Evolutionary conservation across 2,113 vertebrate species (phyloP), one percentile per base, ranked within the genome.

Genomic region (Hipposideros armiger): DNA sequence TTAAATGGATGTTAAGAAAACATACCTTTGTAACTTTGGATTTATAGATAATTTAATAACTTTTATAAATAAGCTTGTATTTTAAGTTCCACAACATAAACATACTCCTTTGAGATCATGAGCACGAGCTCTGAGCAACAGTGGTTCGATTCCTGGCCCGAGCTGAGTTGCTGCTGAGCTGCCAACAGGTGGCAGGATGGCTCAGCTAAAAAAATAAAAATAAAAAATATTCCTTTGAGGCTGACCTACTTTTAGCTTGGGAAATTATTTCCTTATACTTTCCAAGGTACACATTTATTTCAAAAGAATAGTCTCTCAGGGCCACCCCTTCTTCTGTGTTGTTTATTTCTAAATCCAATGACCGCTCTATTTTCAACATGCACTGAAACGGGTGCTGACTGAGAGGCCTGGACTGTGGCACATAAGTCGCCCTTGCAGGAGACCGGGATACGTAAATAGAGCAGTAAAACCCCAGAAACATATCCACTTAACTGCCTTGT

Each of bases 21-120:
- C 5, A 84, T 66, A 88, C 13, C 84, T 88, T 74, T 72, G 30
- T 17, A 96, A 70, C n/a, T 92, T 74, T 76, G 32, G 47, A 69
- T 80, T 87, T 94, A 66, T 67, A 93, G 45, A 86, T 58, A 74
- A 90, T 69, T 90, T 83, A 94, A 86, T 20, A 67, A 90, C 11
- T 73, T 90, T 32, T 80, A 2, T 60, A 94, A 70, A 74, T 50
- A 96, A 76, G 52, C 50, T 85, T 70, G 17, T 54, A 74, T 58
- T 96, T 91, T 54, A 83, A 42, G 3, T 80, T 80, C 10, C 36
- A 74, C 2, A 52, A 50, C 32, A 93, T 76, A 69, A 84, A 87
- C 64, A 66, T 13, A 47, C 14, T 73, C 14, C 60, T 76, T 14
- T 90, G 58, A 92, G 16, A 36, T 36, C 36, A 36, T 36, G 36